Evolutionary conservation across 1,140 invertebrate genomes (phyloP), one percentile per base, ranked within the genome.

Genomic region (Drosophila subpulchrella): DNA sequence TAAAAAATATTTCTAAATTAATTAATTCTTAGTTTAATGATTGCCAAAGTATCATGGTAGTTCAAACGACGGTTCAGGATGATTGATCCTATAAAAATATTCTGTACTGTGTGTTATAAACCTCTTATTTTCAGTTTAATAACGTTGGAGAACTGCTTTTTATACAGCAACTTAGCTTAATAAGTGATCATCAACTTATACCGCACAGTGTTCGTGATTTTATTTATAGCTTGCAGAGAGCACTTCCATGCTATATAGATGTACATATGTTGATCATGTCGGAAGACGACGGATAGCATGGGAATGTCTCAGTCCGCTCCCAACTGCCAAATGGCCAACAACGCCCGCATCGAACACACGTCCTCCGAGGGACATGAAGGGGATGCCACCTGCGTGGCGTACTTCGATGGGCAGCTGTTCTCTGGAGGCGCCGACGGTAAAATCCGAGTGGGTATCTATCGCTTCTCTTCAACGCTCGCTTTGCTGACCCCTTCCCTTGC

Each of bases 361-460:
- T 91, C 91, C 7, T 36, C 59, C 15, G 91, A 92, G 59, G 76
- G 81, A n/a, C 92, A 92, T 51, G 82, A 91, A 58, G 91, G 91
- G 15, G 92, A 92, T 58, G 81, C 78, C 54, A 88, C 84, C 47
- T 90, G 77, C 55, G 53, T 92, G 50, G 74, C 63, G 34, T 92
- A 77, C 34, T 79, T 68, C 36, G 56, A 82, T 48, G 66, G 78
- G 41, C 86, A 91, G 61, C 59, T 92, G 55, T 92, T 91, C 67
- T 91, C 90, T 44, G 92, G 91, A 36, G 91, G 91, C n/a, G 91
- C 91, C 6, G 92, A 92, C 80, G 91, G 91, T n/a, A 92, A 90
- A 81, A 91, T 92, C 51, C 81, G 90, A 68, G 92, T 92, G 55
- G 78, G 83, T 90, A 85, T 58, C 32, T 11, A 34, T 24, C 8